Evolutionary conservation across 2,888 invertebrate species (phyloP).

Genomic region (Athrips mouffetella): DNA sequence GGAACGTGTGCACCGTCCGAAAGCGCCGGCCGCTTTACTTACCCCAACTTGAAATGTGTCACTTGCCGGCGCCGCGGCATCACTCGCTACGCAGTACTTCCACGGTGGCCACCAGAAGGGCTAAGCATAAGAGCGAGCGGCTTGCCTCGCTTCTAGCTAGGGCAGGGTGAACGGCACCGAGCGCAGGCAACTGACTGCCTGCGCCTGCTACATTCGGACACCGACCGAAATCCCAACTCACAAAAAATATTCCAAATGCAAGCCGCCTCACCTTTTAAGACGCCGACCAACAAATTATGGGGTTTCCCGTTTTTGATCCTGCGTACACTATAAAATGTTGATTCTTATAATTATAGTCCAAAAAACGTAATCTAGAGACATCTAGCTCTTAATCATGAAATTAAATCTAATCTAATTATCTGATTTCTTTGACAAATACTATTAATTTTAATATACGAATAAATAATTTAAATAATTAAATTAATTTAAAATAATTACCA

Average conservation of each 20-base stretch:
- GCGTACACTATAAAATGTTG: conserved; percentile 17
- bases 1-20: conserved; percentile 74
- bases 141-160: no score
- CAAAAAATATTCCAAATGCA: conserved; percentile 43
- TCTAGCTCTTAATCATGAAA: no score
- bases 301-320: conserved; percentile 37
- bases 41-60: conserved; percentile 71
- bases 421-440: no score
- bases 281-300: conserved; percentile 37
- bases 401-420: no score
- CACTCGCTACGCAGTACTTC: background rate
- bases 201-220: conserved; percentile 15
- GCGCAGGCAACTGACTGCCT: no score
- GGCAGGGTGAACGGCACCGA: conserved; percentile 21
- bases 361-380: no score
- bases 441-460: no score
- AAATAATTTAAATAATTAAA: no score
- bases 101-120: conserved; percentile 1
- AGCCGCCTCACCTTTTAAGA: conserved; percentile 36
- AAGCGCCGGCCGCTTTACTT: conserved; percentile 74
- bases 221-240: conserved; percentile 26
- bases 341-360: no score
- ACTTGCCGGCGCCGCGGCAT: conserved; percentile 51
- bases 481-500: no score
- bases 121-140: background rate